phyloP scores from a whole-genome alignment of 2,113 vertebrate species.

The Enhydra lutris region DNA sequence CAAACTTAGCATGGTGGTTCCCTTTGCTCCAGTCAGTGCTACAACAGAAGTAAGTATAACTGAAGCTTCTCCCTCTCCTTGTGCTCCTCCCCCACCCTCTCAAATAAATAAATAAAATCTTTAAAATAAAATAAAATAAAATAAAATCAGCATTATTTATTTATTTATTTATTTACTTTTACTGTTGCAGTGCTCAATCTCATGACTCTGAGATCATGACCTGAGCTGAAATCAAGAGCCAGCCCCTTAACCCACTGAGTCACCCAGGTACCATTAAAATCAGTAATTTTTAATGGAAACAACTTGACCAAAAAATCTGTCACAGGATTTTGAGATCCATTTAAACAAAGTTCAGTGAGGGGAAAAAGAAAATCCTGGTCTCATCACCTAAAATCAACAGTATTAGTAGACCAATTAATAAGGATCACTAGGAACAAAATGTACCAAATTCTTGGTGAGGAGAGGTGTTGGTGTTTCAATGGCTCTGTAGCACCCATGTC shows the following conservation, averaged over 20 bases:
- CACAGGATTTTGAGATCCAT: background rate
- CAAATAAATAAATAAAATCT: background rate
- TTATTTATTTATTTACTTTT: background rate
- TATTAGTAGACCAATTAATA: background rate
- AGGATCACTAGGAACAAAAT: background rate
- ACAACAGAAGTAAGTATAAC: background rate
- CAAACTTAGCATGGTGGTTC: background rate
- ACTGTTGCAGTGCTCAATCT: background rate
- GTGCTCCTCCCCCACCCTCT: too few relatives aligned
- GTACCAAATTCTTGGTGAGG: background rate
- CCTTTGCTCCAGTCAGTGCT: background rate
- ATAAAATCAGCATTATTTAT: too few relatives aligned
- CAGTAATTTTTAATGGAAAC: background rate
- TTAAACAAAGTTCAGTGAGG: background rate
- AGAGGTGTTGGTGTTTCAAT: background rate
- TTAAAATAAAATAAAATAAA: background rate
- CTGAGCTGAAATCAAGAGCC: background rate
- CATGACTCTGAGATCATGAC: background rate
- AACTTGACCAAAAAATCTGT: background rate
- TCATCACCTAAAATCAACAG: background rate
- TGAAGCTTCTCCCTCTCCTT: background rate
- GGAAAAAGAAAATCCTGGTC: background rate
- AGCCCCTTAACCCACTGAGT: background rate
- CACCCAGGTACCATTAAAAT: background rate
- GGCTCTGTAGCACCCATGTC: background rate